These are phyloP conservation scores for Lasioglossum vierecki DNA, from an alignment of 2,888 invertebrate genomes.

Conservation along the genomic window DNA sequence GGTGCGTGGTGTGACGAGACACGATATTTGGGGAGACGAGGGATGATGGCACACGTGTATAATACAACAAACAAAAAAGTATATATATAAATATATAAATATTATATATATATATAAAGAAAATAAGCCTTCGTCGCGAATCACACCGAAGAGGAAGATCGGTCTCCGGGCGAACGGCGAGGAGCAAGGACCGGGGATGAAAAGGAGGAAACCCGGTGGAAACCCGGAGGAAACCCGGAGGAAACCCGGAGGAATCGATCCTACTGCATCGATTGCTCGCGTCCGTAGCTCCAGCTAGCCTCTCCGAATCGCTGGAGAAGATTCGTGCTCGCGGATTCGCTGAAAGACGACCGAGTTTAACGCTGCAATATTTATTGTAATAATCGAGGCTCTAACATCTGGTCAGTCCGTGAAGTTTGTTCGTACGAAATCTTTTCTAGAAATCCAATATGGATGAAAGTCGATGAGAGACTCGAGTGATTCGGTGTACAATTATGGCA, in stretches of 20 bases:
- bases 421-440: background rate
- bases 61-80: slow-evolving; percentile 26
- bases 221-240: background rate
- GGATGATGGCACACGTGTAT: slow-evolving; percentile 50
- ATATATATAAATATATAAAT: slow-evolving; percentile 26
- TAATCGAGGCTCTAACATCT: background rate
- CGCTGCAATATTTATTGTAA: background rate
- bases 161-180: slow-evolving; percentile 40
- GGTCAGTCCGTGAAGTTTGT: background rate
- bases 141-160: slow-evolving; percentile 40
- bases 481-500: background rate
- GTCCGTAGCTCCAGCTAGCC: slow-evolving; percentile 71
- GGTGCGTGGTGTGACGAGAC: slow-evolving; percentile 38
- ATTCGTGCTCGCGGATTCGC: slow-evolving; percentile 66
- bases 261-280: slow-evolving; percentile 68
- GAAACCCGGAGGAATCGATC: slow-evolving; percentile 48
- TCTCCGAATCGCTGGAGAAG: slow-evolving; percentile 69
- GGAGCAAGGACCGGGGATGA: background rate
- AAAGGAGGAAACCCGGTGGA: slow-evolving; percentile 8
- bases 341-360: background rate
- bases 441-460: background rate
- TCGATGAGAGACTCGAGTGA: background rate
- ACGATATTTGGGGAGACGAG: slow-evolving; percentile 20
- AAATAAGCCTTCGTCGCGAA: slow-evolving; percentile 55
- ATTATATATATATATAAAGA: slow-evolving; percentile 40